phyloP scores from a whole-genome alignment of 2,888 invertebrate species.

The Metallyticus violacea region DNA sequence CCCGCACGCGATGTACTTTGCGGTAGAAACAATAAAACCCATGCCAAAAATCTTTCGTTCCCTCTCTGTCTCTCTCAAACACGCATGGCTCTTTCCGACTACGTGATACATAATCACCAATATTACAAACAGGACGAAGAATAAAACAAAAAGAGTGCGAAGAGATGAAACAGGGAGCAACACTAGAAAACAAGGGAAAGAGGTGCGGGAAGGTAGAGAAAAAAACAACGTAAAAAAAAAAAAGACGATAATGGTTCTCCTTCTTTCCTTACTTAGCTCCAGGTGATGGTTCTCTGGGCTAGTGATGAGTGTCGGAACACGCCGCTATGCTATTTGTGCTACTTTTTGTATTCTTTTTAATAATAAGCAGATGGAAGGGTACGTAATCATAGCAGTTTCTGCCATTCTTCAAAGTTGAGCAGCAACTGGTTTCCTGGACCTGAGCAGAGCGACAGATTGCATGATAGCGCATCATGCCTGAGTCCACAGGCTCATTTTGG shows the following conservation, averaged over 20 bases:
- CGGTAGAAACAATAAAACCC: neutral
- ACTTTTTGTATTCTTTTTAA: neutral
- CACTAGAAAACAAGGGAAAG: neutral
- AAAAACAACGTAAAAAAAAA: too few species aligned
- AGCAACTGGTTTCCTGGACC: neutral
- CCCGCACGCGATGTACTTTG: neutral
- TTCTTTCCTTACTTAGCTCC: neutral
- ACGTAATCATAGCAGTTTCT: neutral
- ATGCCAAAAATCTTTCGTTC: neutral
- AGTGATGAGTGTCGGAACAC: neutral
- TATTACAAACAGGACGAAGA: neutral
- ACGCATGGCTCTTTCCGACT: neutral
- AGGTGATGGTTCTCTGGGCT: neutral
- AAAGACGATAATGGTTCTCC: neutral
- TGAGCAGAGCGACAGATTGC: constrained; percentile 12
- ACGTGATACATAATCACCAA: neutral
- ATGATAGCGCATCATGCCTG: neutral
- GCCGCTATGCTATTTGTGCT: neutral
- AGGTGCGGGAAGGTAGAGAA: neutral
- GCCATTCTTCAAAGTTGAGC: neutral
- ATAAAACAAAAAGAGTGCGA: neutral
- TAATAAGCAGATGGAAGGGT: neutral
- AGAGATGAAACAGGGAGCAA: neutral
- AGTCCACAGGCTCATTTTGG: too few species aligned
- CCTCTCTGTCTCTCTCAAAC: neutral